Base-by-base conservation (phyloP, 2,888 invertebrate species). In the Clivina fossor region DNA sequence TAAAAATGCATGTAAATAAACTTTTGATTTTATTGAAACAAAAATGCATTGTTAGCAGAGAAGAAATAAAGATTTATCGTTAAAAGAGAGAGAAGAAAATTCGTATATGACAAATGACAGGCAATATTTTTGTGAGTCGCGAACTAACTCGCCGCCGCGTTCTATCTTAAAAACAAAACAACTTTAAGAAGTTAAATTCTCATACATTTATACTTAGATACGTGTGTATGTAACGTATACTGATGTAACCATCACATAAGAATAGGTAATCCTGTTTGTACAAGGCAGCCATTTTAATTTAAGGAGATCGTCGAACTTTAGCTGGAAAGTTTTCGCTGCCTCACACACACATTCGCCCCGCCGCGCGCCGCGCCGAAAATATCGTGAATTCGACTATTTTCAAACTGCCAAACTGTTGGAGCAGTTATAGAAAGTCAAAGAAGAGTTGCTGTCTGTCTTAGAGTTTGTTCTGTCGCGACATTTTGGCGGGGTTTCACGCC, bases 321-420 rank as follows among this genome's bases (percentile, higher is more conserved):
- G 19, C 8, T 15, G 13, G 26, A 43, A 53, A 53, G 44, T 53
- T 53, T 53, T 44, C 24, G 11, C 22, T 44, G 53, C n/a, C n/a
- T n/a, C n/a, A n/a, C n/a, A n/a, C n/a, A n/a, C n/a, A n/a, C n/a
- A n/a, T n/a, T n/a, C n/a, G n/a, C n/a, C n/a, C n/a, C n/a, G n/a
- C n/a, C n/a, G n/a, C n/a, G n/a, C n/a, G n/a, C n/a, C n/a, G n/a
- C n/a, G n/a, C n/a, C n/a, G 44, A 53, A 53, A 44, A 53, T 53
- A 44, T 53, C 53, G 33, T 53, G 53, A 41, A 51, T 53, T 44
- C 53, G 37, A 53, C 35, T 53, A 37, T 53, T 53, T 53, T 53
- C 33, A 53, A n/a, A 53, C 53, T 53, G 53, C 44, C 53, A 53
- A 53, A 53, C 53, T 37, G 44, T 53, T 44, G 13, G 37, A 53